Evolutionary conservation across 1,140 invertebrate genomes (phyloP).

Genomic region (Cyrtorhinus lividipennis): DNA sequence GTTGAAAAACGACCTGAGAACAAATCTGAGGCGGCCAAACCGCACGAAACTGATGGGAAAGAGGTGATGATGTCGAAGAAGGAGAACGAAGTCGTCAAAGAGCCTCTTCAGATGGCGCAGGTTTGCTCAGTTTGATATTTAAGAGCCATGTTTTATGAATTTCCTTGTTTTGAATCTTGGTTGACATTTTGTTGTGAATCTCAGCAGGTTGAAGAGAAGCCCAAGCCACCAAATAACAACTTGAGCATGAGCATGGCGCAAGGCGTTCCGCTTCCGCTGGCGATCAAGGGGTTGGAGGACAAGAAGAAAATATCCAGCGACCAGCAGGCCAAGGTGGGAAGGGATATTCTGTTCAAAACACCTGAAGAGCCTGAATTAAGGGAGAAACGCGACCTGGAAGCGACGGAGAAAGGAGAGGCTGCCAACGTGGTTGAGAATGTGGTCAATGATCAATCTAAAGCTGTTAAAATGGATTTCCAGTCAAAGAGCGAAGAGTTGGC

Average conservation of each 20-base stretch:
- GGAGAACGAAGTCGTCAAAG: conserved; percentile 10
- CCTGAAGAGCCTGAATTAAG: background rate
- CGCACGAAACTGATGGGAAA: conserved; percentile 12
- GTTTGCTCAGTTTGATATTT: conserved; percentile 27
- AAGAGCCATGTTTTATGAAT: background rate
- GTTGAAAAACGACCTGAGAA: no score
- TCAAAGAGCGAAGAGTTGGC: background rate
- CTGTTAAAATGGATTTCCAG: background rate
- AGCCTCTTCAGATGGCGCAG: no score
- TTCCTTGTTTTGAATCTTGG: no score
- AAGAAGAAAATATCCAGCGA: background rate
- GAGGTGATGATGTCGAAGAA: conserved; percentile 4
- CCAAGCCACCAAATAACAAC: background rate
- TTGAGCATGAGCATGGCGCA: conserved; percentile 20
- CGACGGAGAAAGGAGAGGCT: conserved; percentile 11
- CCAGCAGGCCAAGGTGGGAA: background rate
- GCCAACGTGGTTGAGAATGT: background rate
- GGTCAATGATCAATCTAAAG: background rate
- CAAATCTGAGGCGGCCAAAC: no score
- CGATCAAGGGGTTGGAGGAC: conserved; percentile 5
- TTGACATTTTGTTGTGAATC: no score
- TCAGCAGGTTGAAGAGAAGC: background rate
- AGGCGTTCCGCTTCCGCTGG: conserved; percentile 22
- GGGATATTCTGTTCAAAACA: background rate
- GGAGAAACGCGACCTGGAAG: conserved; percentile 16